Base-by-base conservation (phyloP, 2,888 invertebrate genomes). In the Dyspetes luteomarginatus region DNA sequence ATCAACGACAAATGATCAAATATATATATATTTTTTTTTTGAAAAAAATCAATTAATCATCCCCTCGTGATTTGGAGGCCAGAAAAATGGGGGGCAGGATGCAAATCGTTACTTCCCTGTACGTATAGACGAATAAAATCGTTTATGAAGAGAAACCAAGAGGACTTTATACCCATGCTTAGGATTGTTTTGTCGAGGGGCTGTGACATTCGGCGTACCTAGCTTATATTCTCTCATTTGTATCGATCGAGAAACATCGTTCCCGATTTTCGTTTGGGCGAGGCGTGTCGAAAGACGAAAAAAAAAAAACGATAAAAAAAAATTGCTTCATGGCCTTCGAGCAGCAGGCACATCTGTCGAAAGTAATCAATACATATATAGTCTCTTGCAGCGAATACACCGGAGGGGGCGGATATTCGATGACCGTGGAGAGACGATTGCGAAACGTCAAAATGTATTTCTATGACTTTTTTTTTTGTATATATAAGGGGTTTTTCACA, bases 321-420 rank as follows among this genome's bases (percentile, higher is more conserved):
- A 74, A 82, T 83, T 64, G 73, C 75, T 75, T 56, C 64, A 56
- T 72, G 68, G 36, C 64, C 76, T 74, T 74, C 55, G 68, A 74
- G 30, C 71, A 69, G 75, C 65, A 30, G 36, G 79, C 82, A 75
- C 84, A 83, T 84, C 84, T 84, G 84, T 83, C 69, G 79, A 71
- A 75, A 64, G 68, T 75, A 36, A 3, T 36, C 1, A 2, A 36
- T 36, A 12, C 9, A 60, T 62, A 22, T 36, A 62, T 41, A 58
- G 45, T 45, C 58, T 68, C 30, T 69, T 72, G 58, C 7, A 12
- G 15, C 36, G 17, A 30, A 17, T 67, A 15, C 43, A 58, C 58
- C 50, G 15, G 50, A 64, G 52, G 55, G 81, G 72, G 78, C 56
- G 43, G 24, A 81, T 60, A 58, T 55, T 24, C 28, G 41, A 36